A percentile compares a stretch with the other conserved stretches of the same genome.
These are phyloP conservation scores for Meghimatium bilineatum DNA, from an alignment of 2,888 invertebrate species.

Conservation along the genomic window DNA sequence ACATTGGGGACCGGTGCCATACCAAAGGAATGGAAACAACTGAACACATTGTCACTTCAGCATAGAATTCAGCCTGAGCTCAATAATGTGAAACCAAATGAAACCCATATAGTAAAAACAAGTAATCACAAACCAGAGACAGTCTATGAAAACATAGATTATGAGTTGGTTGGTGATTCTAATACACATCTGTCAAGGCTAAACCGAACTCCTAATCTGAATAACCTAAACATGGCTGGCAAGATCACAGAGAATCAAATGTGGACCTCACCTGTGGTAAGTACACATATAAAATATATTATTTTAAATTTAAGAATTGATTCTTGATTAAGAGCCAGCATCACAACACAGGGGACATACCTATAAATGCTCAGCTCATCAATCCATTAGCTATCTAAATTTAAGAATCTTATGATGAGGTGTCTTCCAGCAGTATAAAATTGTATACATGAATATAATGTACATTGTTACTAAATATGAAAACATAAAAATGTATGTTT, in stretches of 20 bases:
- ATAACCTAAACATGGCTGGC: neutral
- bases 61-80: neutral
- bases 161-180: neutral
- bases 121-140: neutral
- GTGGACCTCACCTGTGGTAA: neutral
- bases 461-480: no score
- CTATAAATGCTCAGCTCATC: no score
- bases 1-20: neutral
- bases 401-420: no score
- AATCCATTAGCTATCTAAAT: no score
- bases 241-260: neutral
- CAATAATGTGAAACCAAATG: neutral
- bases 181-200: neutral
- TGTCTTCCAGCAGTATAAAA: no score
- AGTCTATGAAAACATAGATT: neutral
- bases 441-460: no score
- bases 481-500: no score
- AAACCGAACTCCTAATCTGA: neutral
- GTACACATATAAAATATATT: neutral
- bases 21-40: slow-evolving; percentile 26
- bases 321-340: no score
- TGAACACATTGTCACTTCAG: neutral
- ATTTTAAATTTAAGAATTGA: no score
- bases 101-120: no score
- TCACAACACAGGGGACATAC: no score